phyloP scores from a whole-genome alignment of 2,113 vertebrate genomes.

The Bombycilla garrulus region DNA sequence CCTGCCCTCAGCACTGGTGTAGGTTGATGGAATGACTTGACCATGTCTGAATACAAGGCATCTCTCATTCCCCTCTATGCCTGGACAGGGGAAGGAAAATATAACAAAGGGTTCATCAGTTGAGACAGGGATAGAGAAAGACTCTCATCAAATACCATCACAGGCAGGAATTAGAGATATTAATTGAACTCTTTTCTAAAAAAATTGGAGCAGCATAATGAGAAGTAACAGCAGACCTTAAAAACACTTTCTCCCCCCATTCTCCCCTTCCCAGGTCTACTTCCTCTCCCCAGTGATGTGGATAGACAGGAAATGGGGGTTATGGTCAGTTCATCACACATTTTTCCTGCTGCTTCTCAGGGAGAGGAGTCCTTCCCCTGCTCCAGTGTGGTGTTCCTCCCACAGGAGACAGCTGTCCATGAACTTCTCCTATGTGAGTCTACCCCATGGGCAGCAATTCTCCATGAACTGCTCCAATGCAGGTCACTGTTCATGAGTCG shows the following conservation, averaged over 20 bases:
- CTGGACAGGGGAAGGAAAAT: background rate
- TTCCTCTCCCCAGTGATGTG: rapidly evolving
- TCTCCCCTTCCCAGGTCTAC: background rate
- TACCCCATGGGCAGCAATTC: background rate
- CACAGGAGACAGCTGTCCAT: background rate
- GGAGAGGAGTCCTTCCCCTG: background rate
- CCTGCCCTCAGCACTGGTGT: background rate
- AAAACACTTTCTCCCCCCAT: background rate
- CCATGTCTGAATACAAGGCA: background rate
- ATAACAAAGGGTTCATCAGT: background rate
- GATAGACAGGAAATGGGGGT: background rate
- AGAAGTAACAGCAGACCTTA: background rate
- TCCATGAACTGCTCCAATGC: background rate
- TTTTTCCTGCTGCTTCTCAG: background rate
- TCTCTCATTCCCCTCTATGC: background rate
- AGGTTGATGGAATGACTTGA: background rate
- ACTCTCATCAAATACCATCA: background rate
- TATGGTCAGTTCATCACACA: background rate
- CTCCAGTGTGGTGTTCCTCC: rapidly evolving
- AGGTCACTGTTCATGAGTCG: background rate
- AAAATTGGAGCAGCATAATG: background rate
- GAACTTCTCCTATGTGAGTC: background rate
- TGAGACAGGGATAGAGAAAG: background rate
- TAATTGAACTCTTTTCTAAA: background rate
- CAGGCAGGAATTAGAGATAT: background rate